phyloP scores from a whole-genome alignment of 30 jellyfish, hydroid and myxozoan species.

The Pseudorhiza aurosa region DNA sequence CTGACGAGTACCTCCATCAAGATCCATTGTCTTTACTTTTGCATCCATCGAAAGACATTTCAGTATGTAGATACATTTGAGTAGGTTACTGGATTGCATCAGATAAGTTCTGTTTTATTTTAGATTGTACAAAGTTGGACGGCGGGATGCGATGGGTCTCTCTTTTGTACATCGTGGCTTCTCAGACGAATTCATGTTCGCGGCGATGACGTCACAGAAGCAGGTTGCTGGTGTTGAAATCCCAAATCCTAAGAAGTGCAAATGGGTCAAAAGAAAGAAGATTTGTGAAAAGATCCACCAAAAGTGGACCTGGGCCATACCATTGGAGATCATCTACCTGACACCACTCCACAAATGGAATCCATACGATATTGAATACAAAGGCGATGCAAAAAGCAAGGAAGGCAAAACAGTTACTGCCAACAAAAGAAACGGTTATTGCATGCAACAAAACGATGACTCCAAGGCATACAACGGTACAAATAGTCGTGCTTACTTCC shows the following conservation, averaged over 20 bases:
- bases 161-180: conserved; percentile 68
- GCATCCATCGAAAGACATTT: no score
- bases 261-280: conserved; percentile 34
- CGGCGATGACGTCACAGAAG: conserved; percentile 88
- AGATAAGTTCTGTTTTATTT: no score
- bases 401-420: conserved; percentile 54
- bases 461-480: conserved; percentile 74
- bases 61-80: no score
- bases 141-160: conserved; percentile 94
- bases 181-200: conserved; percentile 79
- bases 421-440: conserved; percentile 66
- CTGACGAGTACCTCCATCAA: no score
- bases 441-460: conserved; percentile 37
- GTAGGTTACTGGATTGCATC: no score
- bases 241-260: conserved; percentile 67
- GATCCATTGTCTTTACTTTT: no score
- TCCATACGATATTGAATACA: conserved; percentile 77
- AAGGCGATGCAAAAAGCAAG: conserved; percentile 62
- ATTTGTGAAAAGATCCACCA: conserved; percentile 68
- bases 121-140: conserved; percentile 56
- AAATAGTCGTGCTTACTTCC: conserved; percentile 74
- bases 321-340: conserved; percentile 87
- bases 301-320: conserved; percentile 95
- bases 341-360: conserved; percentile 95
- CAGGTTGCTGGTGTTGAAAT: conserved; percentile 80